These are phyloP conservation scores for Limnephilus rhombicus DNA, from an alignment of 2,888 invertebrate species.

Conservation along the genomic window DNA sequence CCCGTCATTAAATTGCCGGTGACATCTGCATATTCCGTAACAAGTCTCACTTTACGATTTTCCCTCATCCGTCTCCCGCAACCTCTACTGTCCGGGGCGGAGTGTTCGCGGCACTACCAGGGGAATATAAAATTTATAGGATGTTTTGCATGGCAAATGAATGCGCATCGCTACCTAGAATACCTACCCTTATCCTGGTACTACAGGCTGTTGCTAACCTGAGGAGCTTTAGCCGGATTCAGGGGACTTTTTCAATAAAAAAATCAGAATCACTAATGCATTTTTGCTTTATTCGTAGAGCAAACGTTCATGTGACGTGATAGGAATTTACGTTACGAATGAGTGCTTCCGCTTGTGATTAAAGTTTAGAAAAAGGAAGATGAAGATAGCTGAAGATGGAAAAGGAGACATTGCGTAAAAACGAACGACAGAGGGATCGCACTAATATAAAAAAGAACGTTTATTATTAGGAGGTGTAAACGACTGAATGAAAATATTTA, in stretches of 20 bases:
- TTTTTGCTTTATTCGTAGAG: background rate
- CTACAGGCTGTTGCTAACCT: constrained; percentile 7
- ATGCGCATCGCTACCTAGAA: constrained; percentile 42
- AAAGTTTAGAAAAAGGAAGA: background rate
- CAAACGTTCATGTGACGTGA: background rate
- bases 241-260: background rate
- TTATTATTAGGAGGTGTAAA: no score
- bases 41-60: constrained; percentile 54
- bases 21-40: constrained; percentile 45
- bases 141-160: constrained; percentile 62
- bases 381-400: no score
- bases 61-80: constrained; percentile 8
- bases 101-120: constrained; percentile 37
- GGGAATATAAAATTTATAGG: constrained; percentile 60
- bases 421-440: no score
- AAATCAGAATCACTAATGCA: background rate
- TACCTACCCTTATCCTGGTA: constrained; percentile 7
- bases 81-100: constrained; percentile 14
- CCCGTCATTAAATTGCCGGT: constrained; percentile 15
- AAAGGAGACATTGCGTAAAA: no score
- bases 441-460: no score
- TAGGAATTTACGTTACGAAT: background rate
- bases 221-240: background rate
- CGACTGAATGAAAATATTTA: no score
- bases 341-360: background rate